Conservation (phyloP, 2,113 vertebrate species). For the Okapia johnstoni region DNA sequence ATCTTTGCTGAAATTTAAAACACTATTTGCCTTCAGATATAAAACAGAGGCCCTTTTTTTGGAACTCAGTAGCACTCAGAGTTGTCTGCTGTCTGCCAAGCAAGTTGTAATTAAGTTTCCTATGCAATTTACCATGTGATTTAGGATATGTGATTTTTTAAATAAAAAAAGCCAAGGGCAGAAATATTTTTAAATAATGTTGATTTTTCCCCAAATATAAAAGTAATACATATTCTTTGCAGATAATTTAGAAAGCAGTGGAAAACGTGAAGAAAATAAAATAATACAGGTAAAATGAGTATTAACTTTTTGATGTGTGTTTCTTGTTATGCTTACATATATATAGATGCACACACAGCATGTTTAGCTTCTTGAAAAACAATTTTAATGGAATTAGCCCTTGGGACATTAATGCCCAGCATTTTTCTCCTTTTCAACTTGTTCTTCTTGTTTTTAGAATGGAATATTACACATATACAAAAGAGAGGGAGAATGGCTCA, state of each 20-base stretch:
- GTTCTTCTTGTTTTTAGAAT: background rate
- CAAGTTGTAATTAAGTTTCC: constrained; percentile 61
- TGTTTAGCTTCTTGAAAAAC: background rate
- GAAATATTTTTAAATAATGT: constrained; percentile 28
- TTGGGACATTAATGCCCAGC: background rate
- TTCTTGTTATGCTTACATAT: background rate
- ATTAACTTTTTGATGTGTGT: background rate
- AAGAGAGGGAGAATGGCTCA: background rate
- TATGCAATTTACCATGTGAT: constrained; percentile 38
- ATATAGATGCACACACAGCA: background rate
- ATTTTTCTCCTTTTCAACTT: background rate
- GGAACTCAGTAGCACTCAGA: background rate
- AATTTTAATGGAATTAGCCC: background rate
- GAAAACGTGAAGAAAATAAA: constrained; percentile 36
- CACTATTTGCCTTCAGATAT: background rate
- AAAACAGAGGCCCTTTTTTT: constrained; percentile 29
- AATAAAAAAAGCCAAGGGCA: background rate
- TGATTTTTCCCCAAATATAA: background rate
- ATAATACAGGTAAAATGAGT: background rate
- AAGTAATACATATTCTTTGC: background rate
- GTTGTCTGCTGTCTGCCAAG: constrained; percentile 50
- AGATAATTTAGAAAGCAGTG: constrained; percentile 15
- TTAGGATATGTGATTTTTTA: background rate
- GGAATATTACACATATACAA: background rate
- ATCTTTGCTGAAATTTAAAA: constrained; percentile 7